These are phyloP conservation scores for Ditula angustiorana DNA, from an alignment of 2,888 invertebrate genomes.

Conservation along the genomic window DNA sequence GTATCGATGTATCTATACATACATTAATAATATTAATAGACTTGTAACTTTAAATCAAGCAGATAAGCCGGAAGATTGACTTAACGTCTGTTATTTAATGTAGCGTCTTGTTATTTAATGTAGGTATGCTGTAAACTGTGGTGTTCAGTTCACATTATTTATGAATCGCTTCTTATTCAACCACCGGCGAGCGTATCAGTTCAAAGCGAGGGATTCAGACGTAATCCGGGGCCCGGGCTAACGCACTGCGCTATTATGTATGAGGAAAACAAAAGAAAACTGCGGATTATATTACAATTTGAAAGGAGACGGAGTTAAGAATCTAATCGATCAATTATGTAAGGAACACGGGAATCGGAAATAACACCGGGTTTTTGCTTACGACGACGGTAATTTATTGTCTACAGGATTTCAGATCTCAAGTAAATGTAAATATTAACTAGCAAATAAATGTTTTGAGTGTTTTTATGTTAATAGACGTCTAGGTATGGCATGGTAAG, in stretches of 20 bases:
- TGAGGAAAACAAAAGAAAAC: conserved; percentile 24
- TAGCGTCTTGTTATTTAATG: background rate
- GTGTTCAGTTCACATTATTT: background rate
- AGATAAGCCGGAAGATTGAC: too few species aligned
- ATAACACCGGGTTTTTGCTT: background rate
- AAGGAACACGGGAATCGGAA: background rate
- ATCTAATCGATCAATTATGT: conserved; percentile 11
- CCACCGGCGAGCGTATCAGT: background rate
- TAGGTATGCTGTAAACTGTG: background rate
- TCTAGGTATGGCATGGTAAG: too few species aligned
- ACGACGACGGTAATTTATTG: too few species aligned
- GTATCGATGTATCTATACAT: too few species aligned
- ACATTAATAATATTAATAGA: too few species aligned
- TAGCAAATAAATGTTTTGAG: too few species aligned
- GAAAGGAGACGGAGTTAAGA: conserved; percentile 8
- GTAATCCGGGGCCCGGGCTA: background rate
- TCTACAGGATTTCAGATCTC: too few species aligned
- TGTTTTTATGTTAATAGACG: too few species aligned
- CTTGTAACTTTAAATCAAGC: too few species aligned
- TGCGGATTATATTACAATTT: conserved; percentile 5
- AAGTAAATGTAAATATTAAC: too few species aligned
- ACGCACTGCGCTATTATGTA: conserved; percentile 13
- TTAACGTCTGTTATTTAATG: too few species aligned
- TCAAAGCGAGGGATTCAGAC: background rate
- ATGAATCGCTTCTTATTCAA: conserved; percentile 10